Base-by-base conservation (phyloP, 2,113 vertebrate genomes). In the Tor tambroides region DNA sequence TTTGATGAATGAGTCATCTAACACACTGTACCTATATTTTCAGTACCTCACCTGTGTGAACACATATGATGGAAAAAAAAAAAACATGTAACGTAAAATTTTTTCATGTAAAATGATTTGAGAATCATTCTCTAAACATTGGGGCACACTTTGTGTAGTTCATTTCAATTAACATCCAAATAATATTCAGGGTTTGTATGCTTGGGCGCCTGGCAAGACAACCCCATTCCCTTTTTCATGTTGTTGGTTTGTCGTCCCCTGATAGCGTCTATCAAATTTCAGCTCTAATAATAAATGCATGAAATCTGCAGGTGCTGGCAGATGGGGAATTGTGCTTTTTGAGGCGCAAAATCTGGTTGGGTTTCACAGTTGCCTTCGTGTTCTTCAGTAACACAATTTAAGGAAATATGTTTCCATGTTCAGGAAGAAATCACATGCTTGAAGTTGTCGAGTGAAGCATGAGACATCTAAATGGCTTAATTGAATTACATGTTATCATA, bases 281-380 rank as follows among this genome's bases (percentile, higher is more conserved):
- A 56, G 35, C 56, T 72, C 83, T 87, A 82, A 89, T 85, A 81
- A 85, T 61, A 78, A 87, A 89, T 77, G 77, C 83, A 85, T 87
- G 83, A 82, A 80, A 87, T 59, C 49, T 82, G 86, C 69, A 59
- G 76, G 32, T n/a, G 54, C 28, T 12, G 8, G 75, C 74, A 69
- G 28, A 65, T 77, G 4, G 83, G 54, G 67, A 89, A 89, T 80
- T 77, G 83, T 74, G 54, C 43, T 85, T 77, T 74, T 79, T 67
- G 69, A 87, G 85, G 74, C 56, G 7, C 80, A 81, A 71, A 84
- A 77, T 85, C 82, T 49, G 69, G 59, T 83, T 49, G 63, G 49
- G 80, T 69, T 87, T 85, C 85, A 87, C 76, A 59, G 46, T 86
- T 72, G 56, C 85, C 46, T 67, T 74, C 38, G 30, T 54, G n/a